A percentile compares a stretch with the other conserved stretches of the same genome.
phyloP scores from a whole-genome alignment of 2,113 vertebrate genomes.

The Epinephelus lanceolatus region DNA sequence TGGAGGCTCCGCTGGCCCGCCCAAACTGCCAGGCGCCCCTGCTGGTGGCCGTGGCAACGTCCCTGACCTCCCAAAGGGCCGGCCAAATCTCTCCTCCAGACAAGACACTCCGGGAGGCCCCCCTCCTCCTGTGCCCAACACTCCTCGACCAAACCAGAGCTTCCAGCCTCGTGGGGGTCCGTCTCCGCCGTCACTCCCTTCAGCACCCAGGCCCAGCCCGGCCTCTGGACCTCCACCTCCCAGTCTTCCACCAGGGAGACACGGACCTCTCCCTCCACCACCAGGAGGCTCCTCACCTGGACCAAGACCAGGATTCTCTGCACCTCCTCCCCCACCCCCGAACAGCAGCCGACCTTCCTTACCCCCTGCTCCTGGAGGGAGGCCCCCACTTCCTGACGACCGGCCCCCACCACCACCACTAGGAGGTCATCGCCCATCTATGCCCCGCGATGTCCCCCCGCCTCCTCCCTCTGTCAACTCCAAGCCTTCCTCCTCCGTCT shows the following conservation, averaged over 20 bases:
- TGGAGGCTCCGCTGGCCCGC: slow-evolving; percentile 63
- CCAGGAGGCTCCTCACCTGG: slow-evolving; percentile 58
- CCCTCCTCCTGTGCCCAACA: slow-evolving; percentile 90
- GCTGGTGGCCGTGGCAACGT: slow-evolving; percentile 69
- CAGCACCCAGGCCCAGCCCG: slow-evolving; percentile 76
- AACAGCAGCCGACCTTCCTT: slow-evolving; percentile 68
- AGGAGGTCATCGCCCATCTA: slow-evolving; percentile 81
- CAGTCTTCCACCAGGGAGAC: slow-evolving; percentile 83
- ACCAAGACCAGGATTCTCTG: slow-evolving; percentile 45
- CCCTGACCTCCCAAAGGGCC: slow-evolving; percentile 85
- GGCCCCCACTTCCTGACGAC: slow-evolving; percentile 86
- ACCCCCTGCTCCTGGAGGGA: slow-evolving; percentile 76
- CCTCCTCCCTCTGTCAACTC: slow-evolving; percentile 86
- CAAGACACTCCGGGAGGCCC: slow-evolving; percentile 81
- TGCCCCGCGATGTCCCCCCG: slow-evolving; percentile 85
- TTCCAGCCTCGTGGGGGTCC: slow-evolving; percentile 81
- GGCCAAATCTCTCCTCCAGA: slow-evolving; percentile 83
- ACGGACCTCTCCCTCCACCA: slow-evolving; percentile 76
- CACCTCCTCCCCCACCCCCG: slow-evolving; percentile 61
- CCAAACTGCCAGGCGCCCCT: slow-evolving; percentile 81
- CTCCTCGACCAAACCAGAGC: slow-evolving; percentile 86
- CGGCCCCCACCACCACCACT: slow-evolving; percentile 81
- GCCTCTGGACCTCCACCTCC: slow-evolving; percentile 78
- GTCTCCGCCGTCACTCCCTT: slow-evolving; percentile 78
- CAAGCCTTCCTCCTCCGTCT: slow-evolving; percentile 84